Base-by-base conservation (phyloP, 2,888 invertebrate species). In the Leptogaster cylindrica region DNA sequence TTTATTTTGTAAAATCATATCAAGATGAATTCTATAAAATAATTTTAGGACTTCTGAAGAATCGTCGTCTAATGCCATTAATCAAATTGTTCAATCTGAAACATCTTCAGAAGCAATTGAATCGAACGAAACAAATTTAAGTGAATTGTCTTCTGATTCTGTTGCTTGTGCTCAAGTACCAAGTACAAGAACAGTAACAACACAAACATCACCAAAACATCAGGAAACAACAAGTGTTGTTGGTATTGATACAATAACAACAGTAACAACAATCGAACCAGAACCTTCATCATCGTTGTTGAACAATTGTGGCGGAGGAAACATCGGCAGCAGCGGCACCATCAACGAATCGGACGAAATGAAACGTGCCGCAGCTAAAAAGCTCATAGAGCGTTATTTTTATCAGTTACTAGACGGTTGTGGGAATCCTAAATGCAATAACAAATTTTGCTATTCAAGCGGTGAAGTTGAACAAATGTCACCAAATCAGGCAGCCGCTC, bases 331-430 rank as follows among this genome's bases (percentile, higher is more conserved):
- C n/a, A n/a, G n/a, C n/a, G n/a, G n/a, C n/a, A n/a, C n/a, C n/a
- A n/a, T n/a, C n/a, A 44, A 28, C 73, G 82, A 83, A 73, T 83
- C 84, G 72, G 86, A 86, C 84, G 87, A 86, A 75, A 89, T 89
- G 89, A 89, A 89, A 82, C 84, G 89, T 63, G 87, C 88, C 67
- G 88, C 89, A 46, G 94, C 93, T 39, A 92, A 89, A 80, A 90
- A 91, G 79, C 83, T 94, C 71, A 95, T 96, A 72, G 93, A 95
- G 81, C 87, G 92, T 76, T 96, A 95, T 82, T 95, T 95, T 81
- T 93, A 92, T 82, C 95, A 96, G 82, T 83, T 96, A 72, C 89
- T 91, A 41, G 92, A 94, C 79, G 96, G 96, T 73, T 96, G 96
- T 82, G 95, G 96, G 20, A 92, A 93, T 81, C 84, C 88, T n/a